A percentile compares a stretch with the other conserved stretches of the same genome.
Conservation (phyloP, 2,888 invertebrate species). For the Ornithoptera alexandrae region DNA sequence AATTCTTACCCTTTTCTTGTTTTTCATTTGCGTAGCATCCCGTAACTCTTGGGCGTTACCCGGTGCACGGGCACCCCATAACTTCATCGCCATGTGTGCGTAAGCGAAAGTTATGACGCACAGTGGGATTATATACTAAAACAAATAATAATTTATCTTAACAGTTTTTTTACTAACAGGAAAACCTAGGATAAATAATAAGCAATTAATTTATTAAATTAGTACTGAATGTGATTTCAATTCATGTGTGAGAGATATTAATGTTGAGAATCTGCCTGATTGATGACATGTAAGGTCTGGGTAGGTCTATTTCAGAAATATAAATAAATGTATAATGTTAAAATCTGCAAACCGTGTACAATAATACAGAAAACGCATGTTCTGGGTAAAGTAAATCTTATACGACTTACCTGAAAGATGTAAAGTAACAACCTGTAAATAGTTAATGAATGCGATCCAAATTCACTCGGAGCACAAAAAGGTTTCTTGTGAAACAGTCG, state of each 20-base stretch:
- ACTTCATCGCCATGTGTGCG: constrained; percentile 86
- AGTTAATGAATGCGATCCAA: constrained; percentile 77
- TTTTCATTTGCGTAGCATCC: constrained; percentile 88
- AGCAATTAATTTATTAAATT: too few relatives aligned
- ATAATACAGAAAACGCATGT: neutral
- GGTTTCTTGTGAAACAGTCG: constrained; percentile 75
- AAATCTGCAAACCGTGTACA: neutral
- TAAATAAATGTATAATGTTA: too few relatives aligned
- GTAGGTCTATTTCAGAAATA: too few relatives aligned
- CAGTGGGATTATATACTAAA: constrained; percentile 88
- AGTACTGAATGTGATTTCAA: too few relatives aligned
- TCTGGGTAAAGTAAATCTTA: neutral
- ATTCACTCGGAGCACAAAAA: constrained; percentile 79
- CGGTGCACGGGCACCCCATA: constrained; percentile 90
- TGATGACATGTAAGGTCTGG: too few relatives aligned
- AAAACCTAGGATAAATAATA: too few relatives aligned
- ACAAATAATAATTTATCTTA: constrained; percentile 31
- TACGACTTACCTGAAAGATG: constrained; percentile 69
- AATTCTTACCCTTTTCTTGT: constrained; percentile 87
- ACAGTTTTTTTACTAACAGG: too few relatives aligned
- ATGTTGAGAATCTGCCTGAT: too few relatives aligned
- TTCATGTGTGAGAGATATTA: too few relatives aligned
- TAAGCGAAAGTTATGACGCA: constrained; percentile 91
- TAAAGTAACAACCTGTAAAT: constrained; percentile 80
- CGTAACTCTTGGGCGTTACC: constrained; percentile 88